Evolutionary conservation across 2,797 vertebrate genomes (phyloP).

Genomic region (Malurus splendens): DNA sequence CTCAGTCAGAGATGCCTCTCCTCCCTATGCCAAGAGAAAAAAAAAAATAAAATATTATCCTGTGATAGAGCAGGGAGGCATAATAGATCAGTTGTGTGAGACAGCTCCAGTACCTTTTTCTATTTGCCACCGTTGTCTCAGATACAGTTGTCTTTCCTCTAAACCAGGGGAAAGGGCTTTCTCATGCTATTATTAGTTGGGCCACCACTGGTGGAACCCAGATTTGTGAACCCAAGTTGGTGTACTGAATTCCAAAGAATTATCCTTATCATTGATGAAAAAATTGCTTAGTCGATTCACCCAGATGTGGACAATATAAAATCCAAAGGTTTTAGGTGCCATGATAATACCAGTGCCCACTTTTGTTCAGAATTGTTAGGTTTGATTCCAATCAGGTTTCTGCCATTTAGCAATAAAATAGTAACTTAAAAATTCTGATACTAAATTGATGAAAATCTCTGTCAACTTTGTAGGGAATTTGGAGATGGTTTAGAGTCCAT

Average conservation of each 20-base stretch:
- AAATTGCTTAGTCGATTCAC: background rate
- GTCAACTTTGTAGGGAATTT: background rate
- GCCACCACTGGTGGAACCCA: background rate
- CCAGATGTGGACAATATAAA: background rate
- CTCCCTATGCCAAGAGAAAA: background rate
- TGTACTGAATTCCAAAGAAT: background rate
- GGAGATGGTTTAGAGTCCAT: background rate
- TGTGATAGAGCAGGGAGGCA: background rate
- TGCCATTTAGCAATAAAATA: background rate
- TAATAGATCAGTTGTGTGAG: background rate
- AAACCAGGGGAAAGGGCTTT: background rate
- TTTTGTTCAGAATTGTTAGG: background rate
- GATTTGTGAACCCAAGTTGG: background rate
- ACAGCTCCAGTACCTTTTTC: background rate
- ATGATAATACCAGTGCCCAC: background rate
- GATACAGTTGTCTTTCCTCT: background rate
- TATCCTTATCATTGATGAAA: background rate
- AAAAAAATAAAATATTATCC: background rate
- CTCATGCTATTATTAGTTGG: background rate
- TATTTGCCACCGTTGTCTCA: background rate
- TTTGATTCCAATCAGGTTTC: background rate
- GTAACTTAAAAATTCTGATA: background rate
- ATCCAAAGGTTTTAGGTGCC: background rate
- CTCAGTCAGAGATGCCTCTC: background rate
- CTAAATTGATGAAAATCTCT: background rate